phyloP scores from a whole-genome alignment of 2,888 invertebrate species.

The Romanomermis culicivorax region DNA sequence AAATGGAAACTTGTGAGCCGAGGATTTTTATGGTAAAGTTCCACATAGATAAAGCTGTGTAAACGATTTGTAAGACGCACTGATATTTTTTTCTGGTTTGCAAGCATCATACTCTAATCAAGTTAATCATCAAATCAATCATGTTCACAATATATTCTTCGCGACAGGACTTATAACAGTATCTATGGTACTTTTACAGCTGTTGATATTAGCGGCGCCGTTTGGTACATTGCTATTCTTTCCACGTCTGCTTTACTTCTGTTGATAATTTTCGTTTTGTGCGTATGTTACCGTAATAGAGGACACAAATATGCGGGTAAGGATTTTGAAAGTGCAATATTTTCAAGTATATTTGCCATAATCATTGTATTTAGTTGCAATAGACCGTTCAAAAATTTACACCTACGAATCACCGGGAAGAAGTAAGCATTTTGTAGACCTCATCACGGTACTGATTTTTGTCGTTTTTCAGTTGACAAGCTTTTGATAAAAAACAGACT shows the following conservation, averaged over 20 bases:
- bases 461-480: too few species aligned
- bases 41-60: too few species aligned
- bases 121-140: too few species aligned
- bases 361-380: too few species aligned
- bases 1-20: too few species aligned
- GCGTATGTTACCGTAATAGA: conserved; percentile 15
- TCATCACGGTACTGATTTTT: too few species aligned
- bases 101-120: too few species aligned
- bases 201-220: conserved; percentile 24
- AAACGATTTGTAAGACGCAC: too few species aligned
- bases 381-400: neutral
- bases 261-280: conserved; percentile 24
- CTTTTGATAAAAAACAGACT: too few species aligned
- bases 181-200: neutral
- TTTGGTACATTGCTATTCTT: conserved; percentile 33
- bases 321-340: too few species aligned
- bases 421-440: neutral
- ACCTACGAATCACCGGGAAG: neutral
- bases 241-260: conserved; percentile 27
- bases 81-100: too few species aligned
- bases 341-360: neutral
- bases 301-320: conserved; percentile 12
- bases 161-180: neutral
- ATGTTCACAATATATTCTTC: neutral
- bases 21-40: too few species aligned